These are phyloP conservation scores for Colossoma macropomum DNA, from an alignment of 2,113 vertebrate species.

Conservation along the genomic window DNA sequence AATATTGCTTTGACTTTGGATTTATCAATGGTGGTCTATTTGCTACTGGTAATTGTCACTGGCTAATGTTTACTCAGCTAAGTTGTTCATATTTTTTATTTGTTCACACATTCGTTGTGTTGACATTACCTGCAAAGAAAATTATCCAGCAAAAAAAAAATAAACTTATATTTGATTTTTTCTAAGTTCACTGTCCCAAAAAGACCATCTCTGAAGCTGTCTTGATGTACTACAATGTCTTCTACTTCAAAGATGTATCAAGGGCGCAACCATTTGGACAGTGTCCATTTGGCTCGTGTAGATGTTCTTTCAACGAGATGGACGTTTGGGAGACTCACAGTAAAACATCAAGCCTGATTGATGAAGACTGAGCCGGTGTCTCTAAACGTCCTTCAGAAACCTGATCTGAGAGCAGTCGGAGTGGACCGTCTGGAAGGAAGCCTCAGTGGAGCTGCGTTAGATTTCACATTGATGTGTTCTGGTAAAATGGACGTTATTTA, in stretches of 20 bases:
- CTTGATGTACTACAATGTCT: no score
- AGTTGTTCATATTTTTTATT: no score
- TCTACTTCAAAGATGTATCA: not conserved
- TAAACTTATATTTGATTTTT: no score
- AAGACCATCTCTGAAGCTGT: no score
- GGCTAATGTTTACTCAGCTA: no score
- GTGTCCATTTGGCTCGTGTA: not conserved
- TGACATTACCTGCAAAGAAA: no score
- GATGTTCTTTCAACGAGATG: not conserved
- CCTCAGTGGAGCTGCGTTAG: not conserved
- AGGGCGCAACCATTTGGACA: not conserved
- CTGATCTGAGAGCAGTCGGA: not conserved
- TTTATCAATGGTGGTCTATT: no score
- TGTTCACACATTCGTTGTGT: no score
- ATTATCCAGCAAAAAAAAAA: no score
- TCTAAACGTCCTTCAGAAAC: constrained; percentile 5
- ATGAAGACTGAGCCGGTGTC: not conserved
- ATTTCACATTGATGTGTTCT: not conserved
- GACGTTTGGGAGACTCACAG: not conserved
- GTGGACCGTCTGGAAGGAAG: not conserved
- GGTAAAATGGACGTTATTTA: not conserved
- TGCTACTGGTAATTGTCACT: no score
- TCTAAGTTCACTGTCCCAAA: no score
- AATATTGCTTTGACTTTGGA: no score
- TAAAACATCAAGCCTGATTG: not conserved